Evolutionary conservation across 2,797 vertebrate genomes (phyloP).

Genomic region (Rallus crepitans): DNA sequence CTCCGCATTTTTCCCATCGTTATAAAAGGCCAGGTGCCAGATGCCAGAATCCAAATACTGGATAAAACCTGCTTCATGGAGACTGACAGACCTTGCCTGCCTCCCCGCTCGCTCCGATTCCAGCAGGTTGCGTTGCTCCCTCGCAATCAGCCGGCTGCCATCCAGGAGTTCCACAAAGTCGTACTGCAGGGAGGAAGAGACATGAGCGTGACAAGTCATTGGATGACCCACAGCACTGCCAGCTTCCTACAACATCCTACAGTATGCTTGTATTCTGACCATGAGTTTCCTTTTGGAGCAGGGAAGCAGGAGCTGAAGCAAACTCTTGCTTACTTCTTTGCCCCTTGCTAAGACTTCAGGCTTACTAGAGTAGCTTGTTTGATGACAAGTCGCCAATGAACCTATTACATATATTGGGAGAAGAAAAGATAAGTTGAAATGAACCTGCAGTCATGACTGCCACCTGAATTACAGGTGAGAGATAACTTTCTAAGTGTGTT

Average conservation of each 20-base stretch:
- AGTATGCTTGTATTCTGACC: neutral
- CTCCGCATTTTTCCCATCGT: conserved; percentile 91
- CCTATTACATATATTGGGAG: neutral
- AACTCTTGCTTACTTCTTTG: neutral
- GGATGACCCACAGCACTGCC: neutral
- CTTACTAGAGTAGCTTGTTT: neutral
- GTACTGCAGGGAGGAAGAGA: conserved; percentile 82
- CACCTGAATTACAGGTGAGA: neutral
- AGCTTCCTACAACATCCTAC: neutral
- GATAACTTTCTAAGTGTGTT: neutral
- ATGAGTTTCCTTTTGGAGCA: neutral
- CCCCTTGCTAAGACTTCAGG: neutral
- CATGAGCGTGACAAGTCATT: neutral
- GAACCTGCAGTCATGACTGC: neutral
- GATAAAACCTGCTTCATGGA: conserved; percentile 97
- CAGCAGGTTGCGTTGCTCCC: conserved; percentile 87
- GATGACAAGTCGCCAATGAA: neutral
- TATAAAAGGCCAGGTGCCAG: conserved; percentile 99
- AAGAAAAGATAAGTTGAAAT: neutral
- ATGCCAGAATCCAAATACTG: conserved; percentile 96
- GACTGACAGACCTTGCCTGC: conserved; percentile 85
- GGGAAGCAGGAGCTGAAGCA: neutral
- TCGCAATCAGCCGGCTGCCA: conserved; percentile 93
- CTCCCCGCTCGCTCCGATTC: conserved; percentile 83
- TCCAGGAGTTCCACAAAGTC: conserved; percentile 98